Evolutionary conservation across 2,113 vertebrate genomes (phyloP), one percentile per base, ranked within the genome.

Genomic region (Esox niger): DNA sequence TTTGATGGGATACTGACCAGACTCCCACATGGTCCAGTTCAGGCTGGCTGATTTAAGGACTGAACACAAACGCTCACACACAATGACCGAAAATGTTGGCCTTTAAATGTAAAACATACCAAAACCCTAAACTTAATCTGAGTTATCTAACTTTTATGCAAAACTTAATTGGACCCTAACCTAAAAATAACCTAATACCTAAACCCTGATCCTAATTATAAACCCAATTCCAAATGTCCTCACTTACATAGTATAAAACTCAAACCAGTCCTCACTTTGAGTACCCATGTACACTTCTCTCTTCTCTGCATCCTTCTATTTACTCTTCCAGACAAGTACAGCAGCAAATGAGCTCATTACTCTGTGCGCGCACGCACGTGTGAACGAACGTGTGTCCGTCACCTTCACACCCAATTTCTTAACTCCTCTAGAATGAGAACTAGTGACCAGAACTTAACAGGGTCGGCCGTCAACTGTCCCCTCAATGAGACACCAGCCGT

Each of bases 371-470:
- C 2, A 3, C 4, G 35, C 13, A 11, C 13, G 33, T 13, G 35
- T 38, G 35, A 11, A 11, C 4, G 10, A 10, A 4, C 15, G 35
- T 2, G 38, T 17, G 62, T 64, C 35, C 20, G 38, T 64, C 21
- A 64, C 15, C 62, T 46, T 13, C 6, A 23, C 20, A 46, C n/a
- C 21, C 38, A 64, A 64, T 64, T 25, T 64, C 62, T 13, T 25
- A 64, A 49, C 38, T 49, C 47, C 29, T 46, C 62, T 47, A 38
- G 62, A 64, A 64, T 64, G 62, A 29, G 38, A 17, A n/a, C 21
- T 46, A 17, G 35, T 64, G 62, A 64, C 33, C 62, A 47, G 27
- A 26, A 64, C 25, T 8, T 64, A 47, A 64, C 21, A 46, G 62
- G 59, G 47, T 2, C 5, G 47, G 47, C 21, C 54, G 26, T 32